Evolutionary conservation across 35 echinoderm and acorn worm species (phyloP), one percentile per base, ranked within the genome.

Genomic region (Hemicentrotus pulcherrimus): DNA sequence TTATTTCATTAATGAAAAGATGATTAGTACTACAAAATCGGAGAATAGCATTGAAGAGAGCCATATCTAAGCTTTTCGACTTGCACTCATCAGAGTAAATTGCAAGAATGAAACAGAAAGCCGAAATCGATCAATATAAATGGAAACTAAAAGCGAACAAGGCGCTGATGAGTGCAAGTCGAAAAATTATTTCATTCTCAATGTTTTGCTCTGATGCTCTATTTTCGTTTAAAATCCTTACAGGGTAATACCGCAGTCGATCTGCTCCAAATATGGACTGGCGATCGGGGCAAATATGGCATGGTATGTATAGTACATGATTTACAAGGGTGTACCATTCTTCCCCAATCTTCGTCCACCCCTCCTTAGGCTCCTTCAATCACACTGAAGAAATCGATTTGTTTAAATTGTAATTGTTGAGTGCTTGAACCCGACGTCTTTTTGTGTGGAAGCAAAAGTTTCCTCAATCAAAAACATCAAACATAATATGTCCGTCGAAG

Each of bases 221-320:
- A 50, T 55, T 78, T 15, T 59, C 28, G 3, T 14, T 78, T 78
- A n/a, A 28, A 31, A 15, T 94, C 88, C 46, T 59, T 91, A 47
- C 95, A 97, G 97, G 92, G 95, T 97, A 31, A 24, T 97, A 86
- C 97, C 97, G 46, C 97, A 97, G 58, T 95, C 97, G 4, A 46
- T 97, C 3, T 97, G 97, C 86, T 95, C 95, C 22, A 41, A 95
- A 46, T 96, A 96, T 65, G 97, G 97, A 47, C 95, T 97, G 7
- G 97, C 97, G 12, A 97, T 97, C 16, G 97, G 97, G 31, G 95
- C 97, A 12, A 96, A 55, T 13, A 48, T 97, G 50, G 87, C 97
- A 47, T 95, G 95, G 94, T 97, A 94, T 94, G 96, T 97, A 86
- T 47, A 24, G 22, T 33, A 60, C 9, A 32, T 24, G 30, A 45